These are phyloP conservation scores for Indicator maculatus DNA, from an alignment of 2,113 vertebrate species.

Conservation along the genomic window DNA sequence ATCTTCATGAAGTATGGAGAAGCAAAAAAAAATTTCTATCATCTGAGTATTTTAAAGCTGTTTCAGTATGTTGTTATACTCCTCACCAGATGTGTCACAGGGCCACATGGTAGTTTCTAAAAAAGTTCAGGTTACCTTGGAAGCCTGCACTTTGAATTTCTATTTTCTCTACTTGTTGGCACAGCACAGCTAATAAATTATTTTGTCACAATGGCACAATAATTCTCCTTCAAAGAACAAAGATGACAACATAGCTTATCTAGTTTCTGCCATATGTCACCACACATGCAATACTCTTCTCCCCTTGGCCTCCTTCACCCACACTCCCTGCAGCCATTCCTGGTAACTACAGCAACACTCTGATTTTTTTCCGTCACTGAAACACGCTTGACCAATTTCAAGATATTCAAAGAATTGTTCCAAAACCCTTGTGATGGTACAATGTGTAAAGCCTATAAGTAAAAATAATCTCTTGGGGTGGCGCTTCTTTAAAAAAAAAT, in stretches of 20 bases:
- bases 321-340: neutral
- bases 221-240: neutral
- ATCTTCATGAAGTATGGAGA: neutral
- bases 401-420: neutral
- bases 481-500: neutral
- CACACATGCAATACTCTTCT: neutral
- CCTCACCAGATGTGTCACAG: fast-evolving
- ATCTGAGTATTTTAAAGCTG: neutral
- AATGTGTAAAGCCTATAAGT: neutral
- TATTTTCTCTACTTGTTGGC: neutral
- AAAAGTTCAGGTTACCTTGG: neutral
- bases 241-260: neutral
- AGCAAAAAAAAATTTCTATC: neutral
- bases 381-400: neutral
- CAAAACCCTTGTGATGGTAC: neutral
- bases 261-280: neutral
- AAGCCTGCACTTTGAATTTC: neutral
- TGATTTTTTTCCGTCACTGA: neutral
- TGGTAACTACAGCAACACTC: neutral
- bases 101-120: neutral
- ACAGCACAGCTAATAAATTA: neutral
- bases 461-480: neutral
- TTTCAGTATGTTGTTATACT: neutral
- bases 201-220: neutral
- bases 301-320: neutral